phyloP scores from a whole-genome alignment of 2,113 vertebrate species.

The Phainopepla nitens region DNA sequence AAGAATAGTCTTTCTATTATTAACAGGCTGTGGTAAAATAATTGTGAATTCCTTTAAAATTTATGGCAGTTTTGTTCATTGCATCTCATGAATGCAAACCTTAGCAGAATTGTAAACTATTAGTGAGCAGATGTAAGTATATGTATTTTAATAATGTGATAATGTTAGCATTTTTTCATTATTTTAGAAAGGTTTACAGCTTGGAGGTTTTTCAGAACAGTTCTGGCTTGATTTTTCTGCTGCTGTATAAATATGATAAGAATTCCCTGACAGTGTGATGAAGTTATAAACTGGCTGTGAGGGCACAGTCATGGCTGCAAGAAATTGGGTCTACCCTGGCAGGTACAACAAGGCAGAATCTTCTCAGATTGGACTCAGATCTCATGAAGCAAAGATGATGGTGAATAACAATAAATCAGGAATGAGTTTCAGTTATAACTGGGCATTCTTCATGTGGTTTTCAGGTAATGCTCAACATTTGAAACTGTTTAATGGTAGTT shows the following conservation, averaged over 20 bases:
- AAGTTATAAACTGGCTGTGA: background rate
- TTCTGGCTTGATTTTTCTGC: background rate
- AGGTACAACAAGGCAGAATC: background rate
- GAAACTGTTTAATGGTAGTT: background rate
- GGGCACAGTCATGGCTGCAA: background rate
- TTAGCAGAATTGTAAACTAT: background rate
- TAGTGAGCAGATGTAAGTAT: background rate
- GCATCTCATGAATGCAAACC: background rate
- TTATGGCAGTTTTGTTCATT: background rate
- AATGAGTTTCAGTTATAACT: background rate
- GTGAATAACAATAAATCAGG: background rate
- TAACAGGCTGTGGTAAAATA: background rate
- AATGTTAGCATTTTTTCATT: background rate
- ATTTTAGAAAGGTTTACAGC: background rate
- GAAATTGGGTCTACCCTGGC: background rate
- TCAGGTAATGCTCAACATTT: background rate
- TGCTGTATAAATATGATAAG: constrained; percentile 9
- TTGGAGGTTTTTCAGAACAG: background rate
- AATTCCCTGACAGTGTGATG: background rate
- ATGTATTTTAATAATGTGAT: background rate
- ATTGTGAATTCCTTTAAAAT: background rate
- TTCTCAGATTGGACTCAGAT: background rate
- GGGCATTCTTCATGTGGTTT: background rate
- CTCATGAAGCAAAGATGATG: background rate
- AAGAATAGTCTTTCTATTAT: constrained; percentile 6